Base-by-base conservation (phyloP, 2,888 invertebrate genomes). In the Drosophila heteroneura region DNA sequence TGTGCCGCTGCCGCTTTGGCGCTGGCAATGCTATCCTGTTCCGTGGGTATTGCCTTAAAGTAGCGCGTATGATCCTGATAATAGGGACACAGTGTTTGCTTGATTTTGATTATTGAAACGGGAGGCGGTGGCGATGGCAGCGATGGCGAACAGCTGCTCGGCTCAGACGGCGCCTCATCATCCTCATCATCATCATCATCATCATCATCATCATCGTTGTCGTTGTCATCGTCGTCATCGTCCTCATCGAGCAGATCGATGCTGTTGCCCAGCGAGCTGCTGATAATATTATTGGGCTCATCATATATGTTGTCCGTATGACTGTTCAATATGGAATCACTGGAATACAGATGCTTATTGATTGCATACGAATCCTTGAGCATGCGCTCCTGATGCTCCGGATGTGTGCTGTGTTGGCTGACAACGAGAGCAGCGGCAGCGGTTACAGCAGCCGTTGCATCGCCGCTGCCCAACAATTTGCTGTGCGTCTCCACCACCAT, bases 291-390 rank as follows among this genome's bases (percentile, higher is more conserved):
- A 74, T 93, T 93, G 30, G 94, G 94, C 70, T 93, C 93, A 76
- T 93, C 94, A 68, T 93, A 93, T 33, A 94, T 93, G 70, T 93
- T 93, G 74, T 93, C 93, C 68, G 89, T 92, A 52, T 91, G 91
- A 67, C 89, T 89, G 75, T 93, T 93, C 54, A 93, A 82, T 72
- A 93, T 91, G 10, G 93, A 93, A 79, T 93, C 93, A 75, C 93
- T 93, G 19, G 93, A 92, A 68, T 93, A 93, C 49, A 93, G 83
- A 79, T 93, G 92, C 79, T 92, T 92, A 59, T 91, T 92, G 47
- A 89, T 83, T 54, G 91, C 90, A 79, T 92, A 93, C 67, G 92
- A 89, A 39, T 92, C 93, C 74, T 90, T 92, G 5, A 91, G 81
- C 28, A 82, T 78, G 2, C 82, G 79, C 61, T 79, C 79, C 57